A percentile compares a stretch with the other conserved stretches of the same genome.
Conservation (phyloP, 2,888 invertebrate species). For the Acanthosepion pharaonis region DNA sequence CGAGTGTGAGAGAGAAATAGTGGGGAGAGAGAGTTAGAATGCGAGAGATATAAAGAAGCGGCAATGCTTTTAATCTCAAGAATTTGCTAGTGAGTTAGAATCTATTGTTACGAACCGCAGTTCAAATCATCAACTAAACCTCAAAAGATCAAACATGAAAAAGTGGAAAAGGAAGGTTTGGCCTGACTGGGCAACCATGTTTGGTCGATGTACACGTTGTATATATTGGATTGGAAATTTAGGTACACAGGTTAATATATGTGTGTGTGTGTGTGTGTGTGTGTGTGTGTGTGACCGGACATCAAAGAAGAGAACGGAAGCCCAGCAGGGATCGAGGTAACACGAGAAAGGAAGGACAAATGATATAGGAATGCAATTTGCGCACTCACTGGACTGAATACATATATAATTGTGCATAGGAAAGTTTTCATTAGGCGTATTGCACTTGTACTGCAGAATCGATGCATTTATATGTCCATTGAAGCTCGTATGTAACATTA, state of each 20-base stretch:
- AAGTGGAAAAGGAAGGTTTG: background rate
- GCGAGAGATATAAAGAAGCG: background rate
- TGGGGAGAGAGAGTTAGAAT: background rate
- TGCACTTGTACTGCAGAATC: background rate
- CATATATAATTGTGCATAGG: background rate
- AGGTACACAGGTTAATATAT: background rate
- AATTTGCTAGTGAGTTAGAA: background rate
- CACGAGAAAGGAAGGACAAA: background rate
- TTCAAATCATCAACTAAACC: background rate
- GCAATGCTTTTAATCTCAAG: background rate
- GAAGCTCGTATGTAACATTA: background rate
- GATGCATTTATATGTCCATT: background rate
- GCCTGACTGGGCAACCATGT: background rate
- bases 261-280: background rate
- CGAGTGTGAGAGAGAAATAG: no score
- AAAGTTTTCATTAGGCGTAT: background rate
- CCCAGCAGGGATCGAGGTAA: background rate
- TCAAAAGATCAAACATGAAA: background rate
- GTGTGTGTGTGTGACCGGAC: background rate
- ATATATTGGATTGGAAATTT: slow-evolving; percentile 24
- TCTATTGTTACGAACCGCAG: background rate
- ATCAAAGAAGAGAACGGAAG: background rate
- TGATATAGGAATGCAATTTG: background rate
- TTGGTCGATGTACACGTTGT: background rate
- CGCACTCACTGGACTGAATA: background rate